A percentile compares a stretch with the other conserved stretches of the same genome.
Evolutionary conservation across 2,113 vertebrate genomes (phyloP).

Genomic region (Hemichromis elongatus): DNA sequence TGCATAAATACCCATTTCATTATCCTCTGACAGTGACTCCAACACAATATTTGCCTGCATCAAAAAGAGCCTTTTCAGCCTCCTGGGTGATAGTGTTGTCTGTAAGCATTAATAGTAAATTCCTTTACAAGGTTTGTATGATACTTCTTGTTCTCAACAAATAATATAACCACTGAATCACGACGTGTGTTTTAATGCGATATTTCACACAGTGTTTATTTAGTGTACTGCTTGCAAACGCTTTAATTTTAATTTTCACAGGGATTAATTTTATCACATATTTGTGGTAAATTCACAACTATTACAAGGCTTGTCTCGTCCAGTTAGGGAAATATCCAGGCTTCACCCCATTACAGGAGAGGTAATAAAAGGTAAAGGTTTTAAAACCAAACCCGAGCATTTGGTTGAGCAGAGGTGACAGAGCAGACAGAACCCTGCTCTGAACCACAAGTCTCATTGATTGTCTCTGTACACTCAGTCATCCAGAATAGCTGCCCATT

Average conservation of each 20-base stretch:
- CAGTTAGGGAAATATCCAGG: background rate
- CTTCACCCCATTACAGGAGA: background rate
- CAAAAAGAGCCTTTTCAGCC: slow-evolving; percentile 21
- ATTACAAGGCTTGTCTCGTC: background rate
- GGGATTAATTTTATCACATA: slow-evolving; percentile 10
- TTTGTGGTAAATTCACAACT: background rate
- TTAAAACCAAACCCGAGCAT: background rate
- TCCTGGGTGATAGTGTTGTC: slow-evolving; percentile 21
- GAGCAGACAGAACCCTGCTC: background rate
- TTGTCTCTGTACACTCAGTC: background rate
- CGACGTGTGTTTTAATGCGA: slow-evolving; percentile 14
- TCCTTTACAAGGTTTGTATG: slow-evolving; percentile 7
- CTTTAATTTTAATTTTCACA: background rate
- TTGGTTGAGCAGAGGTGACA: background rate
- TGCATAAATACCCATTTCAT: slow-evolving; percentile 70
- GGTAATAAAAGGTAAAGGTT: background rate
- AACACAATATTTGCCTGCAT: slow-evolving; percentile 38
- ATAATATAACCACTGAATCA: slow-evolving; percentile 14
- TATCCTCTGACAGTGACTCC: slow-evolving; percentile 45
- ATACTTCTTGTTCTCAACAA: background rate
- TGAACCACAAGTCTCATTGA: background rate
- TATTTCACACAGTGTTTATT: background rate
- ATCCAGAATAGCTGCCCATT: background rate
- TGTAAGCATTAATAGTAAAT: slow-evolving; percentile 27
- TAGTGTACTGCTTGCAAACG: background rate